Evolutionary conservation across 2,888 invertebrate genomes (phyloP).

Genomic region (Dryobotodes eremita): DNA sequence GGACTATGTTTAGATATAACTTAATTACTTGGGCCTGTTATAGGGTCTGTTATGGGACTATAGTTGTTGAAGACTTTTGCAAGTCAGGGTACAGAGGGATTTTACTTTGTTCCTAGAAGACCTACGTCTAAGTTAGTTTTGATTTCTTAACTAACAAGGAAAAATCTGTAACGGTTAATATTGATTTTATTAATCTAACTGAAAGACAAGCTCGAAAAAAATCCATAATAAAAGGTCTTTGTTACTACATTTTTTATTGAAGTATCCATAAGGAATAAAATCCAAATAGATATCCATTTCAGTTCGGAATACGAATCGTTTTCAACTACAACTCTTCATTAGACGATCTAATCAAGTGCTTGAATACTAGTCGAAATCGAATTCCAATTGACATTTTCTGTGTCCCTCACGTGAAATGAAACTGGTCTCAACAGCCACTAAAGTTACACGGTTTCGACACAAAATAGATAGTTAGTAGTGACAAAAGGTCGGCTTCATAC

Average conservation of each 20-base stretch:
- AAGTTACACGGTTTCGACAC: conserved; percentile 22
- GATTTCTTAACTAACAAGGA: fast-evolving
- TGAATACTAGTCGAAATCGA: conserved; percentile 46
- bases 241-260: not conserved
- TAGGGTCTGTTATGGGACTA: not conserved
- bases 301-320: conserved; percentile 25
- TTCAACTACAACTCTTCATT: conserved; percentile 26
- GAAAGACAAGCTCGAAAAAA: not conserved
- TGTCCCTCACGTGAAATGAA: conserved; percentile 32
- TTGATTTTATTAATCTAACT: not conserved
- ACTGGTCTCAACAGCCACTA: conserved; percentile 25
- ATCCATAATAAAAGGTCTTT: not conserved
- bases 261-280: conserved; percentile 6
- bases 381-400: conserved; percentile 55
- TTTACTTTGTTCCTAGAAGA: not conserved
- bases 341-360: conserved; percentile 36
- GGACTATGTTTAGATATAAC: conserved; percentile 39
- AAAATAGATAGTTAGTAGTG: not conserved
- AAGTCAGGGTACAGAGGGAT: not conserved
- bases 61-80: not conserved
- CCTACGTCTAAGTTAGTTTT: not conserved
- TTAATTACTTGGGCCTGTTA: conserved; percentile 29
- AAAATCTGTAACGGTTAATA: not conserved
- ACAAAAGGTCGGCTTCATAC: not conserved
- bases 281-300: not conserved